Conservation (phyloP, 2,797 vertebrate genomes). For the Centropyge bicolor region DNA sequence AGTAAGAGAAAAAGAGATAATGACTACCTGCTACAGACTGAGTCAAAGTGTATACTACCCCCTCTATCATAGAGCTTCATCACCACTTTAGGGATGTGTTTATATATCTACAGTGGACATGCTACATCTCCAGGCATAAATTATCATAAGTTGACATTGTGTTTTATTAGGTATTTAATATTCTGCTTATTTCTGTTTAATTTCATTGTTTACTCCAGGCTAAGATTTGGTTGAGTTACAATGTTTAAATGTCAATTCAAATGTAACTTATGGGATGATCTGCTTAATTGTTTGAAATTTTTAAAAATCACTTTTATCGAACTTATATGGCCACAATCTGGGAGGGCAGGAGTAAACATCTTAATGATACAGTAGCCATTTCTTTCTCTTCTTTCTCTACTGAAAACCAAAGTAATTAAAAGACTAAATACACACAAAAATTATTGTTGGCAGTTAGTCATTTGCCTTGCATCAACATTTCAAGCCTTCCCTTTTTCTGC, state of each 20-base stretch:
- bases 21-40: conserved; percentile 13
- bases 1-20: conserved; percentile 6
- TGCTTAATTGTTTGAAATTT: background rate
- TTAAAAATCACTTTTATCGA: background rate
- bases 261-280: too few relatives aligned
- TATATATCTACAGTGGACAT: background rate
- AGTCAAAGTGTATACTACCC: background rate
- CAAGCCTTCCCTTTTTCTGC: conserved; percentile 44
- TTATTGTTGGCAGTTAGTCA: conserved; percentile 24
- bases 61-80: background rate
- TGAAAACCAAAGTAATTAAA: conserved; percentile 37
- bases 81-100: background rate
- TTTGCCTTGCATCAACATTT: conserved; percentile 24
- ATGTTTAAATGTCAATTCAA: background rate
- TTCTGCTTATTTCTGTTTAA: background rate
- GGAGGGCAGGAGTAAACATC: background rate
- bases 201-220: background rate
- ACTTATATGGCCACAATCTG: background rate
- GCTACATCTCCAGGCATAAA: background rate
- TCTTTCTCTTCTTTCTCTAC: background rate
- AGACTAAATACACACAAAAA: conserved; percentile 45
- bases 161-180: background rate
- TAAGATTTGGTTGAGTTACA: background rate
- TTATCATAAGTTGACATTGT: background rate
- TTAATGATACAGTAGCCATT: background rate